Evolutionary conservation across 2,888 invertebrate species (phyloP).

Genomic region (Bombylius discolor): DNA sequence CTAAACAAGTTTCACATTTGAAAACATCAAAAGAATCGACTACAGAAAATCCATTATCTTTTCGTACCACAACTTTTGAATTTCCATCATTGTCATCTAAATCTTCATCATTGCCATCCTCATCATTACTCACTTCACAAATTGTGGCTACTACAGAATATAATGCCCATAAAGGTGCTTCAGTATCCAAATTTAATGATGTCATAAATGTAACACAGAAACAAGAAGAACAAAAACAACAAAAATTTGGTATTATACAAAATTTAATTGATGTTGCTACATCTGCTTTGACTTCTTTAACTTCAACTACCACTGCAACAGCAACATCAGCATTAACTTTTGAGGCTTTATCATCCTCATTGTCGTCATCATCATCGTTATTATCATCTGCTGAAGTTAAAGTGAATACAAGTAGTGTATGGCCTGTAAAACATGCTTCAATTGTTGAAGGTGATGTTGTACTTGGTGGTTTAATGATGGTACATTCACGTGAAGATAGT

Average conservation of each 20-base stretch:
- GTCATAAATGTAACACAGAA: too few species aligned
- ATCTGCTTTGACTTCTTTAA: background rate
- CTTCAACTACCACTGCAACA: background rate
- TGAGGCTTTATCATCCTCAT: background rate
- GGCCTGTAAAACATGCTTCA: slow-evolving; percentile 79
- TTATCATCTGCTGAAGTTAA: background rate
- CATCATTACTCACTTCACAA: background rate
- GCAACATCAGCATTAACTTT: background rate
- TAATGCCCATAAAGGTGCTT: too few species aligned
- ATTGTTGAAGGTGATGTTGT: slow-evolving; percentile 79
- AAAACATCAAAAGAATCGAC: too few species aligned
- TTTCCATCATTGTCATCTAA: background rate
- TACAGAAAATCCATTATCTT: background rate
- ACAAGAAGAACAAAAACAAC: too few species aligned
- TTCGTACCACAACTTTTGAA: background rate
- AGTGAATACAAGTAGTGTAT: slow-evolving; percentile 24
- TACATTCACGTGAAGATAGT: slow-evolving; percentile 79
- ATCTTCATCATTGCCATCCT: background rate
- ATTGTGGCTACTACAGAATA: too few species aligned
- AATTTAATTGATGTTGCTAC: background rate
- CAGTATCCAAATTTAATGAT: background rate
- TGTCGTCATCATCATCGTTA: background rate
- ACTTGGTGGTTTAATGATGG: slow-evolving; percentile 89
- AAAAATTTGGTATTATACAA: background rate
- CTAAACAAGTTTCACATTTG: too few species aligned